Evolutionary conservation across 2,888 invertebrate genomes (phyloP), one percentile per base, ranked within the genome.

Genomic region (Neoascia interrupta): DNA sequence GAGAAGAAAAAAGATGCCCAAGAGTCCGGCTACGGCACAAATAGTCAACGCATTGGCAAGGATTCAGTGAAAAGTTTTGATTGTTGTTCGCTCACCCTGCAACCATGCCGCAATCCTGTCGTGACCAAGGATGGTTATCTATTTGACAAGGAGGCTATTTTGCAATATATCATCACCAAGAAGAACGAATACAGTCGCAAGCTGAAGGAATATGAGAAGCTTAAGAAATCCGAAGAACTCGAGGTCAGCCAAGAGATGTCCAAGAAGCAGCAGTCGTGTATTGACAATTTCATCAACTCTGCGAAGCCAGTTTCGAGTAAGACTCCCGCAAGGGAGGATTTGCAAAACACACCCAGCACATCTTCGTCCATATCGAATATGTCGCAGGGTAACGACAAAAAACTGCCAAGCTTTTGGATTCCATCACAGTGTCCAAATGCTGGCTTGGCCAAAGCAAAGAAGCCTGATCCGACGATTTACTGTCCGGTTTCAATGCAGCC

Each of bases 1-100:
- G 99, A 99, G 87, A 96, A 97, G 89, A 95, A 97, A 87, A 97
- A 97, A 86, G 99, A 99, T 87, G 97, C 97, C 1, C 93, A 94
- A 37, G 94, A 95, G 5, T 97, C 98, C 10, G 99, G 99, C 5
- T 99, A 98, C 88, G 98, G 96, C 1, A 95, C 95, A 26, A 94
- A 94, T 87, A 92, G 91, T 47, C 94, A 94, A 87, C 91, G 99
- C 84, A 92, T 99, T 51, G 97, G 97, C 10, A 99, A 89, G 72
- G 89, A 89, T 81, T 89, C 89, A 0, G 85, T 89, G 0, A 95
- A 96, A 89, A 96, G 95, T 86, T 99, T 99, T 87, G 99, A 99
- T 88, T 98, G 98, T 86, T 99, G 99, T 88, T 98, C 96, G 75
- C 89, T 99, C 61, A 98, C 97, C 1, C 90, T 99, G 70, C 99